Evolutionary conservation across 2,113 vertebrate genomes (phyloP).

Genomic region (Marmota flaviventris): DNA sequence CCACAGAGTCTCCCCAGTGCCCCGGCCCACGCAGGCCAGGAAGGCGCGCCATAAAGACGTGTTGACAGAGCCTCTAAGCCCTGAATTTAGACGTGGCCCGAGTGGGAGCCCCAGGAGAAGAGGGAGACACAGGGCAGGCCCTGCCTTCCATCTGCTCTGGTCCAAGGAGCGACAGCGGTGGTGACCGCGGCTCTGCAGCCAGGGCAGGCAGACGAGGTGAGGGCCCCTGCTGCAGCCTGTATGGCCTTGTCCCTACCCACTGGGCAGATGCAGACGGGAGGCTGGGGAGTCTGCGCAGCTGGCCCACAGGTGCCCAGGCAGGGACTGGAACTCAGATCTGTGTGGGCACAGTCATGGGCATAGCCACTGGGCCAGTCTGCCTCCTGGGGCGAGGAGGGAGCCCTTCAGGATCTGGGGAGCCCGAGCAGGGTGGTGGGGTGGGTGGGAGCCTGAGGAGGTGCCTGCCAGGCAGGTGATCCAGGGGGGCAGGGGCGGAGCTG

Average conservation of each 20-base stretch:
- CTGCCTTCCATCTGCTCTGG: not conserved
- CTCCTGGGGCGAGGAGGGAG: not conserved
- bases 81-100: not conserved
- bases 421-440: not conserved
- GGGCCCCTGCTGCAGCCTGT: no score
- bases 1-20: rapidly evolving
- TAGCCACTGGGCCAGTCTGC: rapidly evolving
- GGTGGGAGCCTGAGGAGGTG: not conserved
- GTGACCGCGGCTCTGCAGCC: rapidly evolving
- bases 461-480: not conserved
- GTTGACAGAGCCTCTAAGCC: not conserved
- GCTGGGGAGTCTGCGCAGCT: not conserved
- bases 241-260: no score
- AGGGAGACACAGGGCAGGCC: not conserved
- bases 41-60: rapidly evolving
- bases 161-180: rapidly evolving
- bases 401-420: not conserved
- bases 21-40: rapidly evolving
- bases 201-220: not conserved
- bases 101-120: not conserved
- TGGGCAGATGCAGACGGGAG: not conserved
- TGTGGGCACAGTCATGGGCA: no score
- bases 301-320: not conserved
- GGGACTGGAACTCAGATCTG: not conserved
- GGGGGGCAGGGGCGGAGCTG: rapidly evolving